Conservation (phyloP, 2,888 invertebrate genomes). For the Eugnorisma glareosa region DNA sequence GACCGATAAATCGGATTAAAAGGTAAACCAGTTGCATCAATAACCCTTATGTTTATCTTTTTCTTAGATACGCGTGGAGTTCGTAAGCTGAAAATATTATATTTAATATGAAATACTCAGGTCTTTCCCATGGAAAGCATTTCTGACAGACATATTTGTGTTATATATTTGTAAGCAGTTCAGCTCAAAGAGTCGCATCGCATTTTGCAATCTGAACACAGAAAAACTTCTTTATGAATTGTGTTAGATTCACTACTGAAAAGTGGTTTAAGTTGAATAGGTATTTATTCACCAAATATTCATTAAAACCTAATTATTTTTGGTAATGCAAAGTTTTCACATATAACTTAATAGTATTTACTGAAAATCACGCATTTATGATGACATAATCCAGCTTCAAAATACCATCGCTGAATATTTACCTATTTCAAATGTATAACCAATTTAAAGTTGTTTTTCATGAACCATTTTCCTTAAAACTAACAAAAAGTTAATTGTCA, state of each 20-base stretch:
- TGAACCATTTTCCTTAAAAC: constrained; percentile 39
- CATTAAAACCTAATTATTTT: background rate
- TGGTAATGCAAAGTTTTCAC: background rate
- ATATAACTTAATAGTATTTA: background rate
- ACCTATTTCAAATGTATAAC: background rate
- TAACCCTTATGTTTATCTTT: too few species aligned
- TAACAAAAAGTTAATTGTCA: constrained; percentile 24
- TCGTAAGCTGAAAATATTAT: too few species aligned
- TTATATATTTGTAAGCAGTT: background rate
- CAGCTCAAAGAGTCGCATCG: background rate
- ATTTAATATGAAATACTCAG: too few species aligned
- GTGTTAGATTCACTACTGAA: too few species aligned
- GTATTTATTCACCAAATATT: background rate
- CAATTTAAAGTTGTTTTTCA: constrained; percentile 29
- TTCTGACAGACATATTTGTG: background rate
- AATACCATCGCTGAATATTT: background rate
- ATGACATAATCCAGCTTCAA: background rate
- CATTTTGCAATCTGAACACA: background rate
- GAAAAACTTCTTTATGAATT: background rate
- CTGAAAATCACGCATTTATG: background rate
- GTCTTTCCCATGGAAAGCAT: background rate
- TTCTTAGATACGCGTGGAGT: too few species aligned
- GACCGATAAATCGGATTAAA: background rate
- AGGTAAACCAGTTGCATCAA: background rate
- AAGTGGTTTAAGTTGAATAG: too few species aligned